These are phyloP conservation scores for Chloroceryle inda DNA, from an alignment of 2,797 vertebrate species.

Conservation along the genomic window DNA sequence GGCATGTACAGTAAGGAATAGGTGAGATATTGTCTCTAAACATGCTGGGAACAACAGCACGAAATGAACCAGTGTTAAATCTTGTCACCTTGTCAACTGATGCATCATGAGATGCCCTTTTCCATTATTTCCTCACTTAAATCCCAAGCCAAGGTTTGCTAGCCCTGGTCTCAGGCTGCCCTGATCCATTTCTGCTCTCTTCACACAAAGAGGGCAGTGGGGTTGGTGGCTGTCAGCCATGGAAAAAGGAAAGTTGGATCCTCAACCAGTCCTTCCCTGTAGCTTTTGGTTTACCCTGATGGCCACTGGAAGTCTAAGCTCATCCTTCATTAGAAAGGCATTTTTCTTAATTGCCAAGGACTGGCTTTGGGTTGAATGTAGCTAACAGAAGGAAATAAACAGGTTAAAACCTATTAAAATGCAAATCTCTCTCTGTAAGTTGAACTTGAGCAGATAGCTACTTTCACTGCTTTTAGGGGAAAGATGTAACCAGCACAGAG, in stretches of 20 bases:
- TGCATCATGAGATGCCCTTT: background rate
- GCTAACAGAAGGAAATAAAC: background rate
- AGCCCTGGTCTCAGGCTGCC: background rate
- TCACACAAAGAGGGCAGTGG: fast-evolving
- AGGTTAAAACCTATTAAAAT: background rate
- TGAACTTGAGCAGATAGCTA: background rate
- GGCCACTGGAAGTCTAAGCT: background rate
- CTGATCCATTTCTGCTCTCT: background rate
- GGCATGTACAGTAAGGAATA: background rate
- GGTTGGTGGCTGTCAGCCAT: background rate
- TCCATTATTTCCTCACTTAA: background rate
- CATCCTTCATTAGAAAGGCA: background rate
- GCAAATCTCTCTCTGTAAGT: background rate
- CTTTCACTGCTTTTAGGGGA: background rate
- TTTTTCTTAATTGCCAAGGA: background rate
- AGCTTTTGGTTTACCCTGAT: background rate
- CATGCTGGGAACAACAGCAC: fast-evolving
- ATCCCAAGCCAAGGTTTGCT: background rate
- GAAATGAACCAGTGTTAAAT: background rate
- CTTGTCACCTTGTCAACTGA: background rate
- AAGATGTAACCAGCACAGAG: background rate
- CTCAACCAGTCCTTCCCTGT: background rate
- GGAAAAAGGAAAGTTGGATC: background rate
- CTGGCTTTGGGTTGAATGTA: background rate
- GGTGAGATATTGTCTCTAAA: background rate